Evolutionary conservation across 2,797 vertebrate species (phyloP), one percentile per base, ranked within the genome.

Genomic region (Apogon talboti): DNA sequence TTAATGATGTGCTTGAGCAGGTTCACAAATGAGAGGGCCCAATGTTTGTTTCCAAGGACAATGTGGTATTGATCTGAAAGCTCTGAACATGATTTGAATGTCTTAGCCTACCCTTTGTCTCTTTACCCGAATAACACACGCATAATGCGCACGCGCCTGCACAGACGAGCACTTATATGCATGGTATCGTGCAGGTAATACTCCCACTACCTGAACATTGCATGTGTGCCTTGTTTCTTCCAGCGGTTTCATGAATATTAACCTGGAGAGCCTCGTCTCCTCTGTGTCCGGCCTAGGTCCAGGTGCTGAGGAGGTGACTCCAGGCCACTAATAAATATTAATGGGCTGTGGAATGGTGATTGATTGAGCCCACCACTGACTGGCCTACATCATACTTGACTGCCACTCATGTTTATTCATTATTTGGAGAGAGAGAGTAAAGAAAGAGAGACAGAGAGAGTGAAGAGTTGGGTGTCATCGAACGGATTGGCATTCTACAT

Each of bases 1-100:
- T 93, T 93, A 93, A 93, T 92, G 92, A 94, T 91, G 89, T 93
- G 92, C 90, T 91, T 91, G 88, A 93, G 88, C 87, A 86, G 89
- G 83, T 91, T 92, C 89, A 88, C 88, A 92, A 93, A 93, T 92
- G 87, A 93, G 89, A 82, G 70, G 82, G 76, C 80, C 74, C 83
- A 86, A 81, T 90, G 90, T 94, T 93, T 91, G 92, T 89, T 92
- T 93, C 90, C 83, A 90, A 92, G 92, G 92, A 93, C 92, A 92
- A 91, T 91, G 88, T 67, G 64, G 82, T 91, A 93, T 93, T 90
- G 92, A 94, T 94, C 91, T 73, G 59, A 51, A 54, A 70, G 85
- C 86, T 84, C 74, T 71, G 85, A 75, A 77, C 88, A 87, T 85
- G 86, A 91, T 85, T 83, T 74, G 78, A 90, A 83, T 78, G 72